These are phyloP conservation scores for Crotophaga sulcirostris DNA, from an alignment of 2,113 vertebrate species.

Conservation along the genomic window DNA sequence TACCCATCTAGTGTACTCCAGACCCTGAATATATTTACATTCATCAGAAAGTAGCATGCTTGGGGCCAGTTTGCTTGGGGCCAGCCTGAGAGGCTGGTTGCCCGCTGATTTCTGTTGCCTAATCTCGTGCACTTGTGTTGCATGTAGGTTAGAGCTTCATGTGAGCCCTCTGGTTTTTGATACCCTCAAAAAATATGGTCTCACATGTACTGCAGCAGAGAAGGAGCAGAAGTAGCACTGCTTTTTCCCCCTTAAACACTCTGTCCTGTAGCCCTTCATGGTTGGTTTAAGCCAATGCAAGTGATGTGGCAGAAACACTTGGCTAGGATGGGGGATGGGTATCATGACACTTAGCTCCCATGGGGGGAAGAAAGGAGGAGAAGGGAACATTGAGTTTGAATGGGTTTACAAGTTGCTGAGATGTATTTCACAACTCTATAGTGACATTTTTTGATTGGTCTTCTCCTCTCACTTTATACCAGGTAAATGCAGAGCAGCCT, in stretches of 20 bases:
- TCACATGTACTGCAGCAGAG: background rate
- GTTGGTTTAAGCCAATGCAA: background rate
- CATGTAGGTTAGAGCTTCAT: background rate
- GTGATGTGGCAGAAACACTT: background rate
- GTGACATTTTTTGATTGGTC: background rate
- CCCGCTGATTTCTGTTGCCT: background rate
- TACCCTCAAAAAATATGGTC: too few species aligned
- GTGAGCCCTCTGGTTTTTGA: background rate
- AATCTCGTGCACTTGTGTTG: background rate
- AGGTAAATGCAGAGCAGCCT: background rate
- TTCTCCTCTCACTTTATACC: background rate
- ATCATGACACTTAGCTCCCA: background rate
- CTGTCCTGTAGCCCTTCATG: background rate
- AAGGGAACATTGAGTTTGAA: background rate
- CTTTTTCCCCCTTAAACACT: background rate
- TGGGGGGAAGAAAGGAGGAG: background rate
- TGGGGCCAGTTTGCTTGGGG: background rate
- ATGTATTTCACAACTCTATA: background rate
- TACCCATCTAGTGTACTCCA: background rate
- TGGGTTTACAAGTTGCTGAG: background rate
- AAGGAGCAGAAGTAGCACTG: background rate
- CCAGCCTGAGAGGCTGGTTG: accelerated
- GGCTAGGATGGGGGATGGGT: accelerated
- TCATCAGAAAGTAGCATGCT: background rate
- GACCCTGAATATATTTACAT: background rate